Evolutionary conservation across 2,113 vertebrate genomes (phyloP).

Genomic region (Petrocephalus zakoni): DNA sequence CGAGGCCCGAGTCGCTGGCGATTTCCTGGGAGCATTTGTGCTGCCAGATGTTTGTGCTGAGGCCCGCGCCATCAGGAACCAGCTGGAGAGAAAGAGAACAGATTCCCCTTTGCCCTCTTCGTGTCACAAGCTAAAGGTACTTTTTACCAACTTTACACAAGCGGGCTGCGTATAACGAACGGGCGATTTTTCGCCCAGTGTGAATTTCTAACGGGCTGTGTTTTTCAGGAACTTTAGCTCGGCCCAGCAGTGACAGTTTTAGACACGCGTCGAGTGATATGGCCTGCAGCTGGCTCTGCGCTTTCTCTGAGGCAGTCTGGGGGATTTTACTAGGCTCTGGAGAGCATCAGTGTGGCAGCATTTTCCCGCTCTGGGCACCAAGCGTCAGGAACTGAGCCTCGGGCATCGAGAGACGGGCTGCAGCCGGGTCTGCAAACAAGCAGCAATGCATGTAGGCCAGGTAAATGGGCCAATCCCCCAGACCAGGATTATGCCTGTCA

Average conservation of each 20-base stretch:
- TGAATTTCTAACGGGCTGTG: background rate
- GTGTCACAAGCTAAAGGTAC: conserved; percentile 10
- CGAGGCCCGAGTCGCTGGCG: conserved; percentile 35
- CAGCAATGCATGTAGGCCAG: background rate
- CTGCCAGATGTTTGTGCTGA: conserved; percentile 41
- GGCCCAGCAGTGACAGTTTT: background rate
- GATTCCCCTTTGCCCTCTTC: conserved; percentile 11
- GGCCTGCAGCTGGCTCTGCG: background rate
- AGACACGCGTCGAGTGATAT: background rate
- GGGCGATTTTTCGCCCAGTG: background rate
- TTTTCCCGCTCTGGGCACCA: background rate
- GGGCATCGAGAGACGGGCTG: background rate
- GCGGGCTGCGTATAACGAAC: background rate
- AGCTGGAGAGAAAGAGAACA: conserved; percentile 9
- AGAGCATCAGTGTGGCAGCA: background rate
- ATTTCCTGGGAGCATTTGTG: conserved; percentile 47
- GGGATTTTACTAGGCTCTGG: conserved; percentile 1
- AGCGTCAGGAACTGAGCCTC: background rate
- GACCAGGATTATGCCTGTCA: background rate
- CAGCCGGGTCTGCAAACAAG: background rate
- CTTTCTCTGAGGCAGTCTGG: background rate
- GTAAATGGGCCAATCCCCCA: background rate
- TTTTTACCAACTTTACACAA: background rate
- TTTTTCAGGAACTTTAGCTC: background rate
- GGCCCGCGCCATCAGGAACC: conserved; percentile 19